These are phyloP conservation scores for Eumerus sabulonum DNA, from an alignment of 2,888 invertebrate species.

Conservation along the genomic window DNA sequence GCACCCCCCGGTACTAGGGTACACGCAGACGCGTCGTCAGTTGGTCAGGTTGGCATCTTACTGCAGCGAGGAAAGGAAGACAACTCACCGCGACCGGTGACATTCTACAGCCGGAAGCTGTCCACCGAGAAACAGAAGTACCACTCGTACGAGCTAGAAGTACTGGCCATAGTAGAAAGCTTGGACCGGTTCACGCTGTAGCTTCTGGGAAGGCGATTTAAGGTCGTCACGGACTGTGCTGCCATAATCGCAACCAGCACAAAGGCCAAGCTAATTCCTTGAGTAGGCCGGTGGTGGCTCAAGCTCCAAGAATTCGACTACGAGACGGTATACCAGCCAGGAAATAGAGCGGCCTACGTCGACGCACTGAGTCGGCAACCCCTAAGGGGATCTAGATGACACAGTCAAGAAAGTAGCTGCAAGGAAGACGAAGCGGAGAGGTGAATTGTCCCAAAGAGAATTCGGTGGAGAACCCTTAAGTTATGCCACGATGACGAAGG, in stretches of 20 bases:
- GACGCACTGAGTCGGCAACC: constrained; percentile 2
- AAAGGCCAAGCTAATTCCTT: constrained; percentile 1
- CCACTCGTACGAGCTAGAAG: constrained; percentile 26
- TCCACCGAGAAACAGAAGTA: constrained; percentile 1
- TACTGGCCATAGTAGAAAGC: constrained; percentile 12
- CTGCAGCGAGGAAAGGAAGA: constrained; percentile 10
- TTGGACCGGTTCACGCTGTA: constrained; percentile 9
- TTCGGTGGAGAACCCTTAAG: background rate
- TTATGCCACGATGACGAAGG: too few relatives aligned
- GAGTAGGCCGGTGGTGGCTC: constrained; percentile 1
- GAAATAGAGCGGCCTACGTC: constrained; percentile 1
- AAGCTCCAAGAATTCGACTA: background rate
- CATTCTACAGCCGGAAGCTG: constrained; percentile 4
- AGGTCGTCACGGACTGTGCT: constrained; percentile 2
- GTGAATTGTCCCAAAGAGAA: too few relatives aligned
- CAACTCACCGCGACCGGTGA: background rate
- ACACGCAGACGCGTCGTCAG: constrained; percentile 9
- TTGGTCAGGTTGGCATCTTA: constrained; percentile 16
- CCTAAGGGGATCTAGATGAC: background rate
- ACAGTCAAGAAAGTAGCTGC: background rate
- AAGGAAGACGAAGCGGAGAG: background rate
- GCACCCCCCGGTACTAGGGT: constrained; percentile 3
- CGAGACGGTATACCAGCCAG: background rate
- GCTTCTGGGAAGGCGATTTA: constrained; percentile 1
- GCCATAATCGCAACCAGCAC: constrained; percentile 2